phyloP scores from a whole-genome alignment of 1,140 invertebrate genomes.

The Araneus ventricosus region DNA sequence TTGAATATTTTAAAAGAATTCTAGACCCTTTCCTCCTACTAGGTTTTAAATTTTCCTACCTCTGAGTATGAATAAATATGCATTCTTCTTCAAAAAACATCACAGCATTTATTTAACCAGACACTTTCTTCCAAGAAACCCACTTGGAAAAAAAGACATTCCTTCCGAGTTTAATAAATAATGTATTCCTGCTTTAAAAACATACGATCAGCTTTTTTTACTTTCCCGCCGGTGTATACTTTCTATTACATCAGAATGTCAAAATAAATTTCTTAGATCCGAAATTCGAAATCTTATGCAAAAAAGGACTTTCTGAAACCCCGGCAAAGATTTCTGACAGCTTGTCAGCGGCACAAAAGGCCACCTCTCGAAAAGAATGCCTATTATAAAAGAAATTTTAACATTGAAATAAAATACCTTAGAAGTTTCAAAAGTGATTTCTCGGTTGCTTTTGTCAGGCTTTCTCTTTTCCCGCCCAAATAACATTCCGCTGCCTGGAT shows the following conservation, averaged over 20 bases:
- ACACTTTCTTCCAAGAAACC: too few relatives aligned
- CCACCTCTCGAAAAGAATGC: neutral
- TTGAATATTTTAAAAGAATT: too few relatives aligned
- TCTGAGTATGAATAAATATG: too few relatives aligned
- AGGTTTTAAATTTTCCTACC: too few relatives aligned
- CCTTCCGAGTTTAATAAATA: neutral
- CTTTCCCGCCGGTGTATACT: neutral
- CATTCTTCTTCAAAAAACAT: too few relatives aligned
- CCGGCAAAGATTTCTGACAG: neutral
- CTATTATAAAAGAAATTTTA: slow-evolving; percentile 15
- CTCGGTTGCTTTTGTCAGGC: too few relatives aligned
- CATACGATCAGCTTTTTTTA: neutral
- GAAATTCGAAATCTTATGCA: neutral
- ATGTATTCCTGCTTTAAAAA: neutral
- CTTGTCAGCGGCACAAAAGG: neutral
- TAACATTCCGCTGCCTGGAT: neutral
- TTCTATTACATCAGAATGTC: neutral
- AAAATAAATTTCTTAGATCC: neutral
- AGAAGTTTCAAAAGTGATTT: neutral
- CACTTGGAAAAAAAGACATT: too few relatives aligned
- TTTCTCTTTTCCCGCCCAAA: too few relatives aligned
- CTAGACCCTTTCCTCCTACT: too few relatives aligned
- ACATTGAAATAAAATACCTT: neutral
- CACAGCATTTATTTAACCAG: too few relatives aligned
- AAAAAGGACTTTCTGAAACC: neutral